These are phyloP conservation scores for Tolmerus cingulatus DNA, from an alignment of 2,888 invertebrate genomes.

Conservation along the genomic window DNA sequence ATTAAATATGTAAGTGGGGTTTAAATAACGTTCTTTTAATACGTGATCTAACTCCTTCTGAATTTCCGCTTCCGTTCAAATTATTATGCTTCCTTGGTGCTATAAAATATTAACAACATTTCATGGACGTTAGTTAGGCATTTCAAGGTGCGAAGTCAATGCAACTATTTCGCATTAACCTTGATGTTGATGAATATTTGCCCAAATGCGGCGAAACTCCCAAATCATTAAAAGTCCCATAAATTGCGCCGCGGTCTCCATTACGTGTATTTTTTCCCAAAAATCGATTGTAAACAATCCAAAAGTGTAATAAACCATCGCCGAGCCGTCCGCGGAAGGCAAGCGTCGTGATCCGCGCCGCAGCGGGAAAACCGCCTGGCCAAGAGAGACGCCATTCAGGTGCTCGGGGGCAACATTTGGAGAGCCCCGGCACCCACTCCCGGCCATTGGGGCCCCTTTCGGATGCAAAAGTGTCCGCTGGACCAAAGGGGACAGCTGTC, in stretches of 20 bases:
- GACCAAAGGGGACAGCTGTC: slow-evolving; percentile 17
- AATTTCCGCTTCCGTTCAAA: background rate
- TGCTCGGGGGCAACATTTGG: background rate
- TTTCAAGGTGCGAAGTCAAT: background rate
- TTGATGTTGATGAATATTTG: background rate
- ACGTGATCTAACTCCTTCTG: background rate
- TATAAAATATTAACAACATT: background rate
- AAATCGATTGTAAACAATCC: slow-evolving; percentile 24
- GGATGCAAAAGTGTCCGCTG: slow-evolving; percentile 2
- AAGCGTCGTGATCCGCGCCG: background rate
- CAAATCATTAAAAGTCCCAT: background rate
- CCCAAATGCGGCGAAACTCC: background rate
- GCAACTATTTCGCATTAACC: slow-evolving; percentile 7
- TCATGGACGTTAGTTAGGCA: background rate
- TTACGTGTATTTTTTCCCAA: slow-evolving; percentile 2
- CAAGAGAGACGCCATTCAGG: background rate
- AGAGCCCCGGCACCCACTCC: background rate
- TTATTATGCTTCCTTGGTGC: background rate
- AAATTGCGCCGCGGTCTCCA: background rate
- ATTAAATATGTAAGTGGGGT: too few relatives aligned
- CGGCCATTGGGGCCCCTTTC: background rate
- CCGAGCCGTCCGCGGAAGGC: background rate
- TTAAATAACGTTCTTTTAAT: background rate
- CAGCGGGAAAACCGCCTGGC: background rate
- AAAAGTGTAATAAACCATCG: background rate